Evolutionary conservation across 2,888 invertebrate genomes (phyloP), one percentile per base, ranked within the genome.

Genomic region (Nycteola revayana): DNA sequence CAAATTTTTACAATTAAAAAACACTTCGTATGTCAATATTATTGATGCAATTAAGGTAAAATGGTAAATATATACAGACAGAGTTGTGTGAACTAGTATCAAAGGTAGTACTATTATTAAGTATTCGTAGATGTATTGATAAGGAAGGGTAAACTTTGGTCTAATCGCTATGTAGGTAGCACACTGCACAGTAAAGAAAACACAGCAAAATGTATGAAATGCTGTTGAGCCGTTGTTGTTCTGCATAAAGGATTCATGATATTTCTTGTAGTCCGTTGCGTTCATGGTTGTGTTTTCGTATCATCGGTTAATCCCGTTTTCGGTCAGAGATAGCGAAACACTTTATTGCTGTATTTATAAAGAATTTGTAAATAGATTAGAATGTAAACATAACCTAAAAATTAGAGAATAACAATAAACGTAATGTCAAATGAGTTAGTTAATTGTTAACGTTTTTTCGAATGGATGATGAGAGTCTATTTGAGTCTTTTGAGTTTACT

Each of bases 61-160:
- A n/a, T 54, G 20, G 41, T 63, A 65, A 42, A 85, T 66, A 37
- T 75, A 65, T 2, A 79, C 58, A 9, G 88, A 69, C 10, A 89
- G 61, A 27, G 92, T 42, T n/a, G 92, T 93, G 28, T 91, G 85
- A 10, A 82, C 89, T 25, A 91, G 47, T 37, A 93, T 83, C 26
- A 90, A 64, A 5, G 93, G 90, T 7, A 91, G 25, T 1, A 91
- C 76, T 39, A 93, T 87, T 3, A 90, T 44, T 0, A 86, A 9
- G 55, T 92, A 92, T 75, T 93, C 93, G 8, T 89, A 57, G 1
- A 69, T 56, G 59, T 88, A 91, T 41, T 70, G 75, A 11, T 43
- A 41, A 21, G 24, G 34, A 10, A 41, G 32, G 14, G 48, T 9
- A 25, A 43, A 47, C 33, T 49, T 65, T 17, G 49, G 43, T 28